Conservation (phyloP, 35 echinoderm and acorn worm species). For the Patiria miniata region DNA sequence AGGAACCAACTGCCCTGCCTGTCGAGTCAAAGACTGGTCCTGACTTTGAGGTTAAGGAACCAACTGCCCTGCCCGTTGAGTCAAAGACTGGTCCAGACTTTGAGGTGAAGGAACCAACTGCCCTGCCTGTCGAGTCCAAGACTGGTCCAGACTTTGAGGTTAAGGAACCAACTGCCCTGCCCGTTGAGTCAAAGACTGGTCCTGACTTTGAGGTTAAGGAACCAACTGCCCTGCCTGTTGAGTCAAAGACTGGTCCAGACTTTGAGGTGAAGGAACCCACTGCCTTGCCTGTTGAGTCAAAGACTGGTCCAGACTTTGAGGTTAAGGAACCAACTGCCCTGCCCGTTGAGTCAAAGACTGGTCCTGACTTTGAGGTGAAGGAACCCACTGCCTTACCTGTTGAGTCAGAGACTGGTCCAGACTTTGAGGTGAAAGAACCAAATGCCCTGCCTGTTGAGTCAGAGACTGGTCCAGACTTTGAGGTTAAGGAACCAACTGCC, state of each 20-base stretch:
- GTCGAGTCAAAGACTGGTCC: neutral
- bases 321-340: neutral
- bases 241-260: neutral
- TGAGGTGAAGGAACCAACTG: neutral
- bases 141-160: neutral
- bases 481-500: neutral
- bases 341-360: neutral
- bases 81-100: neutral
- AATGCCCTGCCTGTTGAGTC: neutral
- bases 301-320: neutral
- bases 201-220: neutral
- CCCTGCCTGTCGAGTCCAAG: neutral
- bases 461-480: constrained; percentile 5
- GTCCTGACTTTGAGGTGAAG: neutral
- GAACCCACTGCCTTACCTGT: neutral
- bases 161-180: neutral
- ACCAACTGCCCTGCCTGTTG: neutral
- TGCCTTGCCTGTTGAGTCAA: neutral
- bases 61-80: neutral
- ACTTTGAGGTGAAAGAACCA: neutral
- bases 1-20: neutral
- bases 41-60: neutral
- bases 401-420: neutral
- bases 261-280: constrained; percentile 8
- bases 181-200: neutral